phyloP scores from a whole-genome alignment of 1,140 invertebrate species.

The Lanistes nyassanus region DNA sequence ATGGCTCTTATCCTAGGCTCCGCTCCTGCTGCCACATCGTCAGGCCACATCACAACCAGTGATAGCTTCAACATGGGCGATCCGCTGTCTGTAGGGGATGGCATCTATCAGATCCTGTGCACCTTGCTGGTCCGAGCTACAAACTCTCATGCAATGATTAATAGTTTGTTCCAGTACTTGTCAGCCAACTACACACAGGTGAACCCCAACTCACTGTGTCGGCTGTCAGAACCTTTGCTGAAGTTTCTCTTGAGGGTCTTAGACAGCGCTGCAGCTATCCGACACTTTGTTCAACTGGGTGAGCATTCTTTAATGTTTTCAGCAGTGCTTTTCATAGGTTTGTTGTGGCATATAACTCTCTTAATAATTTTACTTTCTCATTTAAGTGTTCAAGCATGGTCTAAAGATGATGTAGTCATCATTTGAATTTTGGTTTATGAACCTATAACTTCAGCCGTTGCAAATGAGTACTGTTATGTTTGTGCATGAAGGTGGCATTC shows the following conservation, averaged over 20 bases:
- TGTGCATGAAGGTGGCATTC: slow-evolving; percentile 58
- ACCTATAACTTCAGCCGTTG: too few species aligned
- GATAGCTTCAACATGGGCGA: slow-evolving; percentile 26
- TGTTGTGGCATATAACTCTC: too few species aligned
- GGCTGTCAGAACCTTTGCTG: slow-evolving; percentile 79
- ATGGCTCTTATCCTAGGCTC: slow-evolving; percentile 60
- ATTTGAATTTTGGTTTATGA: too few species aligned
- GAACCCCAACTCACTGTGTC: slow-evolving; percentile 39
- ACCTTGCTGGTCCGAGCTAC: slow-evolving; percentile 79
- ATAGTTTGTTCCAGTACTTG: slow-evolving; percentile 80
- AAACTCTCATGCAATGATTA: slow-evolving; percentile 77
- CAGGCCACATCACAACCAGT: background rate
- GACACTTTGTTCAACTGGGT: slow-evolving; percentile 75
- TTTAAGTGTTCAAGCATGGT: too few species aligned
- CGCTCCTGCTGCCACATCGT: slow-evolving; percentile 10
- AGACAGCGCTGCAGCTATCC: slow-evolving; percentile 75
- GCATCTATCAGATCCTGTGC: slow-evolving; percentile 83
- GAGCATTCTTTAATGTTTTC: slow-evolving; percentile 30
- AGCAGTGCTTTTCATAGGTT: too few species aligned
- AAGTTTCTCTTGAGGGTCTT: slow-evolving; percentile 81
- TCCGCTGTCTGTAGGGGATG: slow-evolving; percentile 81
- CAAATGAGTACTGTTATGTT: background rate
- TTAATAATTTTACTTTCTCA: too few species aligned
- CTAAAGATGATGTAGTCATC: too few species aligned
- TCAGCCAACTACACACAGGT: slow-evolving; percentile 62